Percentiles rank a stretch among this genome's conserved stretches.
These are phyloP conservation scores for Acanthurus tractus DNA, from an alignment of 2,797 vertebrate genomes.

Conservation along the genomic window DNA sequence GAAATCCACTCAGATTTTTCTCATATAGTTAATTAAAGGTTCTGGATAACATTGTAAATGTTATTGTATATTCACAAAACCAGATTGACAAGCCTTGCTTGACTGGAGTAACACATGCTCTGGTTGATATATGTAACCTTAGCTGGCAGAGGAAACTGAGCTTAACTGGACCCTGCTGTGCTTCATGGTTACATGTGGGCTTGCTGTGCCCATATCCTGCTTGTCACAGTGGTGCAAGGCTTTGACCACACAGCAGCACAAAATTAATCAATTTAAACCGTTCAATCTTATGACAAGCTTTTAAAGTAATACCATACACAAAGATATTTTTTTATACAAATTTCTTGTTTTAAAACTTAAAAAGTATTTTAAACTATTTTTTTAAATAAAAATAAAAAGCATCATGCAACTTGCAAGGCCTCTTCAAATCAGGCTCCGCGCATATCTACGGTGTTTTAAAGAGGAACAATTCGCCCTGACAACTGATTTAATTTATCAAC, in stretches of 20 bases:
- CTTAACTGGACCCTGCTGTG: constrained; percentile 72
- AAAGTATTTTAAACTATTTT: background rate
- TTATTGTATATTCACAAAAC: constrained; percentile 35
- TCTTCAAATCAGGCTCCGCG: constrained; percentile 4
- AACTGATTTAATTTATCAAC: constrained; percentile 40
- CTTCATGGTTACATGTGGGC: constrained; percentile 65
- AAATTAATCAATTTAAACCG: background rate
- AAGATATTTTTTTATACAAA: background rate
- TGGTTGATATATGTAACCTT: constrained; percentile 72
- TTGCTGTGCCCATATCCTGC: constrained; percentile 81
- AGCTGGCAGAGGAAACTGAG: constrained; percentile 72
- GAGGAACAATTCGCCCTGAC: background rate
- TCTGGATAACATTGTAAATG: background rate
- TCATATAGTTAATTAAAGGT: background rate
- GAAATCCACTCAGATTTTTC: too few relatives aligned
- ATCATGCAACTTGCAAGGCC: constrained; percentile 1
- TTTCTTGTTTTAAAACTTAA: background rate
- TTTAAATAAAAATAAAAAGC: background rate
- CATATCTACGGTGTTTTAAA: background rate
- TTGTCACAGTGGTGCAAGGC: constrained; percentile 54
- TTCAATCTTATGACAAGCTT: background rate
- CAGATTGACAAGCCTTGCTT: constrained; percentile 24
- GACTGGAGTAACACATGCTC: constrained; percentile 45
- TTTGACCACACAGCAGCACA: constrained; percentile 27
- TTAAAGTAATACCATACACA: background rate